phyloP scores from a whole-genome alignment of 2,113 vertebrate species.

The Machaerirhynchus nigripectus region DNA sequence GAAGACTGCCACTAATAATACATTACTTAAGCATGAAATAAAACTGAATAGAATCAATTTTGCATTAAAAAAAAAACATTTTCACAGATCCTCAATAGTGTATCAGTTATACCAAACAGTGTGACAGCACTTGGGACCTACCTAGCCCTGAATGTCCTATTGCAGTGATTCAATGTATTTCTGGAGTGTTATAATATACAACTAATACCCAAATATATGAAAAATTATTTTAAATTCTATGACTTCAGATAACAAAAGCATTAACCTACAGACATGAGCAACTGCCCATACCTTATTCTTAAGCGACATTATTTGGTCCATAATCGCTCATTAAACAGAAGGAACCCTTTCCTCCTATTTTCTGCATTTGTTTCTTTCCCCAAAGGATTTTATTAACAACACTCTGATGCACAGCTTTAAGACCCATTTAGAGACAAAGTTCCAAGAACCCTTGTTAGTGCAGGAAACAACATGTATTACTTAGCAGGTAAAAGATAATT shows the following conservation, averaged over 20 bases:
- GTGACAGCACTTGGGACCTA: not conserved
- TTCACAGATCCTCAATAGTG: not conserved
- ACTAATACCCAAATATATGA: not conserved
- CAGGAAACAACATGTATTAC: not conserved
- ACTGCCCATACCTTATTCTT: not conserved
- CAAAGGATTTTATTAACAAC: not conserved
- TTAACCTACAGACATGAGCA: not conserved
- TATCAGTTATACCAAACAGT: not conserved
- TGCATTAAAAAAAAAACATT: not conserved
- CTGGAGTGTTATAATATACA: not conserved
- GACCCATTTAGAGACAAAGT: not conserved
- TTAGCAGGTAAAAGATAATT: not conserved
- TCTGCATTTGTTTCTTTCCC: not conserved
- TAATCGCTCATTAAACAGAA: not conserved
- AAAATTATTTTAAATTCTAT: not conserved
- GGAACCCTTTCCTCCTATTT: not conserved
- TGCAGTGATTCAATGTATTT: not conserved
- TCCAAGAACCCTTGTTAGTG: not conserved
- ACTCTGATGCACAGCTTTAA: not conserved
- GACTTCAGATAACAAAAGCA: not conserved
- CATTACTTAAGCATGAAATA: not conserved
- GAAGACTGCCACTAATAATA: not conserved
- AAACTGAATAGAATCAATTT: not conserved
- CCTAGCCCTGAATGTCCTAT: not conserved
- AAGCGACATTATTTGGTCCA: not conserved